A percentile compares a stretch with the other conserved stretches of the same genome.
These are phyloP conservation scores for Channa maculata DNA, from an alignment of 2,113 vertebrate genomes.

Conservation along the genomic window DNA sequence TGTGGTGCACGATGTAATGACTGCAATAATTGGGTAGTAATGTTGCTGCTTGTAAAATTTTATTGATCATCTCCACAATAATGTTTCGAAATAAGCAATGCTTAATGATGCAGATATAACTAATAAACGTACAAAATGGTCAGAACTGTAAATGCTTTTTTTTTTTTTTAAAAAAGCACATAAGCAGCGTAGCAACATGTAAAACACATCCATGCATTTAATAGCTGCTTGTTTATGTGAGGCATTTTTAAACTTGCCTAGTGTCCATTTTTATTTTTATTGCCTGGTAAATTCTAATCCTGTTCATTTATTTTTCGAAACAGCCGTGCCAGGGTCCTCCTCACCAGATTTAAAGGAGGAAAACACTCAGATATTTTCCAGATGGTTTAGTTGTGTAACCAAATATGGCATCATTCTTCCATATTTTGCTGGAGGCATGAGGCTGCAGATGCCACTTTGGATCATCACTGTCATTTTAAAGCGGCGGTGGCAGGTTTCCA, in stretches of 20 bases:
- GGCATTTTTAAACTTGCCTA: background rate
- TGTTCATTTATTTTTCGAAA: conserved; percentile 23
- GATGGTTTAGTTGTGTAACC: conserved; percentile 56
- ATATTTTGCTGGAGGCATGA: conserved; percentile 64
- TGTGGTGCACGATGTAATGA: conserved; percentile 40
- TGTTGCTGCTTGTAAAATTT: conserved; percentile 31
- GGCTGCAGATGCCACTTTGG: conserved; percentile 69
- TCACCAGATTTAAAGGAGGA: conserved; percentile 41
- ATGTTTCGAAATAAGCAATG: conserved; percentile 44
- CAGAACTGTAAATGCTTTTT: background rate
- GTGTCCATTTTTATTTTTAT: conserved; percentile 1
- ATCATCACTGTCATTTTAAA: conserved; percentile 66
- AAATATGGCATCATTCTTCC: conserved; percentile 56
- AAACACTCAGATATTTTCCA: conserved; percentile 48
- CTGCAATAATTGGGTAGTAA: conserved; percentile 38
- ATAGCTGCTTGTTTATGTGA: background rate
- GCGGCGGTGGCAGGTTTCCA: conserved; percentile 57
- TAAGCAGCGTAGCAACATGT: background rate
- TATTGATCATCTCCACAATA: conserved; percentile 24
- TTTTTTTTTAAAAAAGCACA: background rate
- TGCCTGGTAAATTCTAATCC: background rate
- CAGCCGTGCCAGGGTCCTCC: conserved; percentile 23
- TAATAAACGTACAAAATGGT: background rate
- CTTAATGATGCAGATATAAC: conserved; percentile 33
- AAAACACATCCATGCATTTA: background rate